Evolutionary conservation across 1,140 invertebrate genomes (phyloP).

Genomic region (Proales similis): DNA sequence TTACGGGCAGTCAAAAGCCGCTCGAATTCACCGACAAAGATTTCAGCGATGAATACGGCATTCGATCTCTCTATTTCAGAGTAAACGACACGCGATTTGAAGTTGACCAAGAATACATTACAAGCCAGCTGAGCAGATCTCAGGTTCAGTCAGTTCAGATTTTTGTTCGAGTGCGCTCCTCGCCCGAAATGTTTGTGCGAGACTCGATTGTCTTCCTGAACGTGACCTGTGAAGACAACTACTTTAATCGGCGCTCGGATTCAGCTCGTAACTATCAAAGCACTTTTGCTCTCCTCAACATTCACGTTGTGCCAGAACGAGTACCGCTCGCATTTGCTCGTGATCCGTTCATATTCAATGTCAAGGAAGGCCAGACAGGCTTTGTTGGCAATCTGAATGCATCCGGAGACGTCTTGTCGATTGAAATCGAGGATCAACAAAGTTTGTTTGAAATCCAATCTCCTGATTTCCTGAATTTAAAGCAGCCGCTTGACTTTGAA

Average conservation of each 20-base stretch:
- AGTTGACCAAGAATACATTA: conserved; percentile 28
- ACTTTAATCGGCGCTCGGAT: conserved; percentile 26
- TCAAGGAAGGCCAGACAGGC: conserved; percentile 21
- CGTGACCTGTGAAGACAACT: conserved; percentile 37
- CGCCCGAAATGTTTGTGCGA: conserved; percentile 1
- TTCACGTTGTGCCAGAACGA: too few relatives aligned
- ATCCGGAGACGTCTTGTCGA: conserved; percentile 1
- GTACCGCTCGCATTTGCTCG: conserved; percentile 7
- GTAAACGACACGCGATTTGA: conserved; percentile 35
- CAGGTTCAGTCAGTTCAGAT: conserved; percentile 1
- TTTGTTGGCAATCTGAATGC: not conserved
- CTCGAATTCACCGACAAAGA: conserved; percentile 14
- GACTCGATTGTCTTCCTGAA: conserved; percentile 12
- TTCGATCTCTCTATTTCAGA: conserved; percentile 6
- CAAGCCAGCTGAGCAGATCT: not conserved
- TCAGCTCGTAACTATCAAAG: too few relatives aligned
- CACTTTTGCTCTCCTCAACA: too few relatives aligned
- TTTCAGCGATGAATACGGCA: conserved; percentile 28
- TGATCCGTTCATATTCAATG: conserved; percentile 2
- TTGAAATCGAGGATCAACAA: not conserved
- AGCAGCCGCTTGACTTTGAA: conserved; percentile 16
- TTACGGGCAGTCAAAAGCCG: conserved; percentile 13
- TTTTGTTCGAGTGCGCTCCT: conserved; percentile 11
- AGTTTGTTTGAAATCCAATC: too few relatives aligned
- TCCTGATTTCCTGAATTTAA: too few relatives aligned